phyloP scores from a whole-genome alignment of 2,797 vertebrate genomes.

The Peromyscus melanophrys region DNA sequence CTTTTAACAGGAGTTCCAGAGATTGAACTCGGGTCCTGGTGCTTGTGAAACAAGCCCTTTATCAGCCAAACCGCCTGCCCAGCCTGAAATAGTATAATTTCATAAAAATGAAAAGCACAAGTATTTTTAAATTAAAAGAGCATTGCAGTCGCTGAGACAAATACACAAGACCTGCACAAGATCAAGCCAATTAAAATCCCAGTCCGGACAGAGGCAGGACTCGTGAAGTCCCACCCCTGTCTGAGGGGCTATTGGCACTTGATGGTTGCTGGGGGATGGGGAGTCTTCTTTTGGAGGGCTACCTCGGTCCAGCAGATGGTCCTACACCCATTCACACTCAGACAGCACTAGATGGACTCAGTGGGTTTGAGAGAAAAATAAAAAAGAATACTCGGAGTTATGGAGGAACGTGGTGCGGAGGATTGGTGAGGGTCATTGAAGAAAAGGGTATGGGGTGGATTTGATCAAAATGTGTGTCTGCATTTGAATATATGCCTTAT shows the following conservation, averaged over 20 bases:
- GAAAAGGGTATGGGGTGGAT: neutral
- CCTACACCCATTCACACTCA: neutral
- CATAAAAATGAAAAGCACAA: neutral
- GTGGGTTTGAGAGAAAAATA: neutral
- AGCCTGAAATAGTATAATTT: neutral
- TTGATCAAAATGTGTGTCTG: neutral
- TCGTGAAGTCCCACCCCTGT: neutral
- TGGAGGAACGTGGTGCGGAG: accelerated
- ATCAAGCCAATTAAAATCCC: neutral
- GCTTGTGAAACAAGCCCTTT: neutral
- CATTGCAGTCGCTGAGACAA: neutral
- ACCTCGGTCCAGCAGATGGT: neutral
- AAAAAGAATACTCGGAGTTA: neutral
- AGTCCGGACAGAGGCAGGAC: neutral
- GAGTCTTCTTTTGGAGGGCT: neutral
- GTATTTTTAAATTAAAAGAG: neutral
- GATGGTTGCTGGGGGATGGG: neutral
- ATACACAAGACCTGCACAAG: neutral
- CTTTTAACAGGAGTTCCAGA: neutral
- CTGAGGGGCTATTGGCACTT: neutral
- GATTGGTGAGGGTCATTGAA: neutral
- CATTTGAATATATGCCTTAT: neutral
- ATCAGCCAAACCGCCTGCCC: neutral
- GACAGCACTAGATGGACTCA: neutral
- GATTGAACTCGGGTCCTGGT: neutral